phyloP scores from a whole-genome alignment of 1,140 invertebrate species.

The Palaemon carinicauda region DNA sequence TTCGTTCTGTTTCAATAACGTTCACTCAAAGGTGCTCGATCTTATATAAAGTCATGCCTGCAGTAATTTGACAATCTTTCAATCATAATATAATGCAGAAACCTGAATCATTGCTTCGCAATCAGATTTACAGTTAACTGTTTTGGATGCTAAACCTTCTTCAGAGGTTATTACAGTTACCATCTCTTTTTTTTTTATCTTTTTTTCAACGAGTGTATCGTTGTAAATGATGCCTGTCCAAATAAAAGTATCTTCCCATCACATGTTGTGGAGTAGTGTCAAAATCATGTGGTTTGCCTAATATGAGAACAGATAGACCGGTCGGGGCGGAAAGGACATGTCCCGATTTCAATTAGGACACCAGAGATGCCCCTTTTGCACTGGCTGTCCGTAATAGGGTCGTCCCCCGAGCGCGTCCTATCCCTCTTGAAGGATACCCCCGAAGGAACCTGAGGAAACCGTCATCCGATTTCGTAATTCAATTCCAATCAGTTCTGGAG shows the following conservation, averaged over 20 bases:
- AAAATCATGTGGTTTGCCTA: slow-evolving; percentile 55
- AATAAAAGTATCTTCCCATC: background rate
- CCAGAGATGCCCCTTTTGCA: slow-evolving; percentile 18
- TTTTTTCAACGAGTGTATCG: background rate
- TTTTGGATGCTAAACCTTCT: too few relatives aligned
- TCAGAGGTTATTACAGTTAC: too few relatives aligned
- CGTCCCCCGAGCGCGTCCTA: slow-evolving; percentile 22
- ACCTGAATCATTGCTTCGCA: too few relatives aligned
- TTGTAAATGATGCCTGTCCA: background rate
- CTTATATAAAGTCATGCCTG: too few relatives aligned
- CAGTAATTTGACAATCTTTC: too few relatives aligned
- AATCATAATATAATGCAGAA: too few relatives aligned
- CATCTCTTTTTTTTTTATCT: background rate
- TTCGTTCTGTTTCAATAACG: too few relatives aligned
- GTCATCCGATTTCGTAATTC: background rate
- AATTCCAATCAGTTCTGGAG: background rate
- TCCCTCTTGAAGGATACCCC: slow-evolving; percentile 46
- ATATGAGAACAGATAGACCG: slow-evolving; percentile 42
- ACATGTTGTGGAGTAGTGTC: slow-evolving; percentile 35
- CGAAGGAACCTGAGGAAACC: slow-evolving; percentile 18
- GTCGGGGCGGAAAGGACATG: slow-evolving; percentile 33
- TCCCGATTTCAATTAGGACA: background rate
- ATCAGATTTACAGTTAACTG: too few relatives aligned
- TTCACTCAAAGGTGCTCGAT: too few relatives aligned
- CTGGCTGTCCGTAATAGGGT: slow-evolving; percentile 38